phyloP scores from a whole-genome alignment of 2,797 vertebrate species.

The Gastrophryne carolinensis region DNA sequence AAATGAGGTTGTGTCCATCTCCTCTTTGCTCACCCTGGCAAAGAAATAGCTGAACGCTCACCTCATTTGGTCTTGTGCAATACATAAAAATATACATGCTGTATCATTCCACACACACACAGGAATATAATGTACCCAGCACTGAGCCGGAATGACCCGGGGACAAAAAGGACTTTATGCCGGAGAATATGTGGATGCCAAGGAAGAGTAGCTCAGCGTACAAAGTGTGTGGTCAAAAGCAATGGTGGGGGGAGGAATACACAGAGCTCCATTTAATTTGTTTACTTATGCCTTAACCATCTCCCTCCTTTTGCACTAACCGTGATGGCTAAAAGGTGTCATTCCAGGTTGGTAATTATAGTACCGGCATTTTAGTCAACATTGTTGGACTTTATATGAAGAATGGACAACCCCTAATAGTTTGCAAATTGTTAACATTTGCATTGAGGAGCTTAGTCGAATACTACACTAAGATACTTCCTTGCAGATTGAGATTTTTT shows the following conservation, averaged over 20 bases:
- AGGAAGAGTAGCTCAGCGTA: slow-evolving; percentile 38
- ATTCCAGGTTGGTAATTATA: too few species aligned
- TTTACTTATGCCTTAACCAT: slow-evolving; percentile 59
- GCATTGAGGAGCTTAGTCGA: too few species aligned
- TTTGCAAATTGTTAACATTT: too few species aligned
- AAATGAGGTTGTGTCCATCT: too few species aligned
- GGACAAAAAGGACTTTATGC: slow-evolving; percentile 42
- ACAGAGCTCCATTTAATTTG: slow-evolving; percentile 53
- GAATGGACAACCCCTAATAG: too few species aligned
- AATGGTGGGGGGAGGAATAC: background rate
- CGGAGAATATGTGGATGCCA: slow-evolving; percentile 4
- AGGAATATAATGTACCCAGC: slow-evolving; percentile 41
- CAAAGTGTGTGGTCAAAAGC: slow-evolving; percentile 15
- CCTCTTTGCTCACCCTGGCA: background rate
- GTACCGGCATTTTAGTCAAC: too few species aligned
- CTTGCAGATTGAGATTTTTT: too few species aligned
- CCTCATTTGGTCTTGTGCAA: slow-evolving; percentile 20
- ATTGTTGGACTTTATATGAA: too few species aligned
- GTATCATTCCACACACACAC: slow-evolving; percentile 17
- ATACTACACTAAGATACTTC: too few species aligned
- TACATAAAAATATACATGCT: background rate
- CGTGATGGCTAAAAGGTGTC: too few species aligned
- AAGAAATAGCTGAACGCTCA: background rate
- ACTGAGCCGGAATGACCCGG: slow-evolving; percentile 19
- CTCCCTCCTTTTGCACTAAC: background rate